A percentile compares a stretch with the other conserved stretches of the same genome.
Conservation (phyloP, 2,797 vertebrate genomes). For the Bufotes viridis region DNA sequence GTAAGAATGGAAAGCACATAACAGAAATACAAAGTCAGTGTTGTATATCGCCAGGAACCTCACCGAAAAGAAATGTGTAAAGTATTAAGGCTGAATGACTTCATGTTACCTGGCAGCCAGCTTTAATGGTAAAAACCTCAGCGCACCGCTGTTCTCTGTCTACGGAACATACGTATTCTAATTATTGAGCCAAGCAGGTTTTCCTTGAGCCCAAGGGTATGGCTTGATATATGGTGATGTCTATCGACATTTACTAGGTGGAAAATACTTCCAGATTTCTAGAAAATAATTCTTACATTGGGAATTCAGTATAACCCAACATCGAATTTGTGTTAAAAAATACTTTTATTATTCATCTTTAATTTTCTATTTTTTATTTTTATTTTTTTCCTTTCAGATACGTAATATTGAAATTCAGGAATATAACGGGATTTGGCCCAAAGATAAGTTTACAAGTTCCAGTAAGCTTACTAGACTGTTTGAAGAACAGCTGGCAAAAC, state of each 20-base stretch:
- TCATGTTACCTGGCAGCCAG: conserved; percentile 38
- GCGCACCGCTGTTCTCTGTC: conserved; percentile 19
- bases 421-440: conserved; percentile 81
- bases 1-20: neutral
- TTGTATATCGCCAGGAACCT: neutral
- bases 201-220: conserved; percentile 27
- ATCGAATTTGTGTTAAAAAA: neutral
- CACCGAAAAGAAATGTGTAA: conserved; percentile 24
- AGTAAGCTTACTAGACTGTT: conserved; percentile 74
- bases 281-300: neutral
- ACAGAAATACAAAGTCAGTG: neutral
- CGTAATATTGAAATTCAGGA: conserved; percentile 73
- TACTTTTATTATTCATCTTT: neutral
- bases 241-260: conserved; percentile 41
- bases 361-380: neutral
- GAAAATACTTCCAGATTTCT: conserved; percentile 44
- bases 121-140: conserved; percentile 24
- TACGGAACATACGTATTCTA: conserved; percentile 23
- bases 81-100: conserved; percentile 37
- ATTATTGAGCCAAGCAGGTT: conserved; percentile 23
- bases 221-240: conserved; percentile 35
- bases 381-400: conserved; percentile 67
- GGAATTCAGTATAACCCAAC: conserved; percentile 14
- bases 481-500: conserved; percentile 73
- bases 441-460: conserved; percentile 71